phyloP scores from a whole-genome alignment of 2,113 vertebrate species.

The Platysternon megacephalum region DNA sequence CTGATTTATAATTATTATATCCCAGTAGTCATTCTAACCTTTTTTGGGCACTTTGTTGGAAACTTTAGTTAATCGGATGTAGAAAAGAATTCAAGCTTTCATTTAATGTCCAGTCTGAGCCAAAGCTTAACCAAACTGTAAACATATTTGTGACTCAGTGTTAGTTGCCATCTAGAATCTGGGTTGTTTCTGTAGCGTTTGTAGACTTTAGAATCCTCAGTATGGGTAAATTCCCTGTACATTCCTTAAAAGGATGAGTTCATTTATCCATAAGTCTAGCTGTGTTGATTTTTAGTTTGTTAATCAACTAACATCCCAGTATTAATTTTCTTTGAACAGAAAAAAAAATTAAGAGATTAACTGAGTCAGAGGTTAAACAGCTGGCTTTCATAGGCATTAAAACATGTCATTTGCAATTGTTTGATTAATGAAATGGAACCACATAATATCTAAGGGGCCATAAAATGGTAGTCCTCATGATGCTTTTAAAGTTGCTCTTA shows the following conservation, averaged over 20 bases:
- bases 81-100: not conserved
- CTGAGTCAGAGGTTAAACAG: conserved; percentile 73
- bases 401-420: conserved; percentile 61
- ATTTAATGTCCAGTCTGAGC: not conserved
- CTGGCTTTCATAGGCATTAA: conserved; percentile 60
- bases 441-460: conserved; percentile 35
- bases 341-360: conserved; percentile 74
- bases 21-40: not conserved
- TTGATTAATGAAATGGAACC: conserved; percentile 59
- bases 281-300: conserved; percentile 66
- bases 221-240: conserved; percentile 14
- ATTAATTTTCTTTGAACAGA: conserved; percentile 72
- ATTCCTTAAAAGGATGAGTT: conserved; percentile 38
- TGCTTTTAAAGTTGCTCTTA: conserved; percentile 25
- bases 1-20: not conserved
- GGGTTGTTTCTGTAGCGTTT: not conserved
- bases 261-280: conserved; percentile 34
- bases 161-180: not conserved
- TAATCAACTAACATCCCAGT: conserved; percentile 69
- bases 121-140: not conserved
- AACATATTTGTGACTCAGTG: not conserved
- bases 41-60: not conserved
- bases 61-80: not conserved
- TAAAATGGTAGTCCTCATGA: conserved; percentile 10
- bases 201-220: not conserved